Base-by-base conservation (phyloP, 2,888 invertebrate genomes). In the Plebejus melissa region DNA sequence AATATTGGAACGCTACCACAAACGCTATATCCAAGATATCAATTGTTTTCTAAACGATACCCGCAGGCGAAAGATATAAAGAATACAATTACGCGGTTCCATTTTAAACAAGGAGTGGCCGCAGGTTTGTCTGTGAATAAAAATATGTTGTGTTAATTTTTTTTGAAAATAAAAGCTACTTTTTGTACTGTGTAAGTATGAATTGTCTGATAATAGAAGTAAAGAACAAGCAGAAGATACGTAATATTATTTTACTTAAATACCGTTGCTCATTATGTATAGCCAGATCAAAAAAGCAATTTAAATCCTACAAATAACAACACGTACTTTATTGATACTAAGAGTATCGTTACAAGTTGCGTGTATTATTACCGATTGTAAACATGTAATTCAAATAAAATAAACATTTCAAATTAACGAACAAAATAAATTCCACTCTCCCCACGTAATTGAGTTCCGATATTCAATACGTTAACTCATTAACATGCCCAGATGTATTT, bases 371-470 rank as follows among this genome's bases (percentile, higher is more conserved):
- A 70, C 41, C n/a, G 16, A 41, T n/a, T 41, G 22, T 41, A 41
- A 70, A 41, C 41, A 70, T 41, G 41, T 70, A 65, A 22, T 38
- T 32, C 41, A 57, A 60, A 41, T 22, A 41, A 57, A 70, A 75
- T 54, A 22, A 75, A 57, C 70, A 58, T 75, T 70, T 71, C 70
- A 41, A 58, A 75, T 71, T 71, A 41, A 71, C 58, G 58, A 71
- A 58, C 58, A 16, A 71, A 75, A 70, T 75, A 74, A 77, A 79
- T 78, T 77, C 75, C 74, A 76, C 58, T 72, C 75, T 74, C 74
- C 77, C 77, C 74, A 75, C 77, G 76, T 77, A 79, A 79, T 79
- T 78, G 78, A 75, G 76, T 77, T 78, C 75, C 77, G 74, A 77
- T 71, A 75, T 79, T 77, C 76, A 77, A 77, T 78, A 75, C 76